phyloP scores from a whole-genome alignment of 2,888 invertebrate species.

The Caenorhabditis uteleia region DNA sequence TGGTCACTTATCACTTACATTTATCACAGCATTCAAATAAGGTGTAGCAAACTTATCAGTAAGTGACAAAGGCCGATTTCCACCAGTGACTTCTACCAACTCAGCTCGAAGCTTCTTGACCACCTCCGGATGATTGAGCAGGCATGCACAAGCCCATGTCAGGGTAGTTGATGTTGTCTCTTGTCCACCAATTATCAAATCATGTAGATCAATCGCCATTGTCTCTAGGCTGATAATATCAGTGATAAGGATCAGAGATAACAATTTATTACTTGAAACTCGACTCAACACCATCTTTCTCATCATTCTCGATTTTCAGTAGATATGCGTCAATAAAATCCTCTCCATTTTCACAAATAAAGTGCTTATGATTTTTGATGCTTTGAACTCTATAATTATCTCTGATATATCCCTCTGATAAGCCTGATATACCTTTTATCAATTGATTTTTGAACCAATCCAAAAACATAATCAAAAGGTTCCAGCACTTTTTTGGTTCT shows the following conservation, averaged over 20 bases:
- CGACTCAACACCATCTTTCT: constrained; percentile 21
- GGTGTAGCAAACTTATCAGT: constrained; percentile 18
- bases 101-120: constrained; percentile 20
- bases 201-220: constrained; percentile 32
- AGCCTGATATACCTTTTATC: no score
- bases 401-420: no score
- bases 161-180: constrained; percentile 49
- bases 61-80: constrained; percentile 8
- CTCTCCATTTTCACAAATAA: constrained; percentile 26
- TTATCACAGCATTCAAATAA: constrained; percentile 21
- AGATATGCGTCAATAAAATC: constrained; percentile 48
- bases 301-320: constrained; percentile 34
- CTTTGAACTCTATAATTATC: constrained; percentile 24
- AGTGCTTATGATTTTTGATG: constrained; percentile 30
- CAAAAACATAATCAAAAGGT: no score
- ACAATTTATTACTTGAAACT: constrained; percentile 17
- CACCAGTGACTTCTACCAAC: constrained; percentile 19
- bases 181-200: constrained; percentile 48
- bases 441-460: no score
- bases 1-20: constrained; percentile 12
- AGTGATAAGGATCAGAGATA: background rate
- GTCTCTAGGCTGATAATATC: constrained; percentile 8
- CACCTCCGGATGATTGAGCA: constrained; percentile 24
- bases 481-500: constrained; percentile 9
- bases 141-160: constrained; percentile 30